Conservation (phyloP, 2,888 invertebrate genomes). For the Agrotis clavis region DNA sequence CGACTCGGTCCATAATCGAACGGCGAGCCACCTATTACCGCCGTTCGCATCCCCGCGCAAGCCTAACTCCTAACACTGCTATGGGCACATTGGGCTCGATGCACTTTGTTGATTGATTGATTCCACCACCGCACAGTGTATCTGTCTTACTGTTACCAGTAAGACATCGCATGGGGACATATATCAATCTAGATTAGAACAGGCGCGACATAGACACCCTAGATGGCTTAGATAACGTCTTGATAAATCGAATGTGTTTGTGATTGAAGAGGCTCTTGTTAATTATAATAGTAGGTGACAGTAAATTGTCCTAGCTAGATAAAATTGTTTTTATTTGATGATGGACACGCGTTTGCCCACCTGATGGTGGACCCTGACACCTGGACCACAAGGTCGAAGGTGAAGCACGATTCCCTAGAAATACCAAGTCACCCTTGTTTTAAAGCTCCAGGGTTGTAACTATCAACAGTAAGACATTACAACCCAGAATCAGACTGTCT, state of each 20-base stretch:
- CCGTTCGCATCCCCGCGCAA: too few relatives aligned
- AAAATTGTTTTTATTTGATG: too few relatives aligned
- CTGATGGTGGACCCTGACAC: too few relatives aligned
- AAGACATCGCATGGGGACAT: conserved; percentile 1
- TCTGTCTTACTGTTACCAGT: not conserved
- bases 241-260: conserved; percentile 20
- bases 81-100: too few relatives aligned
- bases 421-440: too few relatives aligned
- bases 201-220: conserved; percentile 8
- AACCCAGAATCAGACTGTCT: not conserved
- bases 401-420: too few relatives aligned
- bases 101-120: conserved; percentile 25
- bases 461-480: not conserved
- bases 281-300: not conserved
- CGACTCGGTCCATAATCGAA: too few relatives aligned
- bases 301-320: not conserved
- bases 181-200: conserved; percentile 44
- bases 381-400: too few relatives aligned
- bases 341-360: too few relatives aligned
- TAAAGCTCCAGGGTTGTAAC: too few relatives aligned
- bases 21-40: too few relatives aligned
- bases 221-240: conserved; percentile 2
- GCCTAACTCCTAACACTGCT: not conserved
- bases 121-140: conserved; percentile 2
- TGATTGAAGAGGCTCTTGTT: conserved; percentile 10